Evolutionary conservation across 2,888 invertebrate species (phyloP).

Genomic region (Pycnomerus fuliginosus): DNA sequence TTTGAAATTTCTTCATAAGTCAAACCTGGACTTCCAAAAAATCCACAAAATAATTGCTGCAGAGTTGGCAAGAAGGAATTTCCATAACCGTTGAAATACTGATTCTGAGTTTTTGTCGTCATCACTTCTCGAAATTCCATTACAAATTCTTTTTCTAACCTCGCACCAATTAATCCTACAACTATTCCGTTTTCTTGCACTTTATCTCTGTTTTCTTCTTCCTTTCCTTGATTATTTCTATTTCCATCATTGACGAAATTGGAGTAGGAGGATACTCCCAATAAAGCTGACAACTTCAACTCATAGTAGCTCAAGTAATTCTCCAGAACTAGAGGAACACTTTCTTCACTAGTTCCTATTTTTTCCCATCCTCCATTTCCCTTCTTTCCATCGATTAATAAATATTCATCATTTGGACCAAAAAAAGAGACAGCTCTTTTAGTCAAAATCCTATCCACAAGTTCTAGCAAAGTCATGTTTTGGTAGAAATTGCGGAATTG

Average conservation of each 20-base stretch:
- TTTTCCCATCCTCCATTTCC: constrained; percentile 60
- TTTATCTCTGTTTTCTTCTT: constrained; percentile 50
- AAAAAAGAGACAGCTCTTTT: constrained; percentile 60
- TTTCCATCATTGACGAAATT: constrained; percentile 63
- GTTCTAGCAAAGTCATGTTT: constrained; percentile 58
- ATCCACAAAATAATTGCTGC: constrained; percentile 25
- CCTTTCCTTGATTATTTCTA: constrained; percentile 56
- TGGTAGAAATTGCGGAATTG: constrained; percentile 54
- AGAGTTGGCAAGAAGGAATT: constrained; percentile 20
- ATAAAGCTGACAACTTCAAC: constrained; percentile 61
- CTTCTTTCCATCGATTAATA: constrained; percentile 54
- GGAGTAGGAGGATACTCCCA: constrained; percentile 61
- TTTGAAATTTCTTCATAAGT: constrained; percentile 20
- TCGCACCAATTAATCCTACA: constrained; percentile 56
- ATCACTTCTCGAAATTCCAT: constrained; percentile 65
- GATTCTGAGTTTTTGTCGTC: constrained; percentile 46
- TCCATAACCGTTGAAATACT: constrained; percentile 48
- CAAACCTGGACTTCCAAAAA: constrained; percentile 27
- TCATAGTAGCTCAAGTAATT: constrained; percentile 66
- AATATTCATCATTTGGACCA: constrained; percentile 54
- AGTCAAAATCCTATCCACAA: constrained; percentile 59
- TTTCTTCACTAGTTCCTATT: constrained; percentile 59
- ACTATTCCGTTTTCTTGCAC: constrained; percentile 51
- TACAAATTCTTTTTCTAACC: constrained; percentile 55
- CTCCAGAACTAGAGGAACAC: constrained; percentile 56